phyloP scores from a whole-genome alignment of 30 jellyfish, hydroid and myxozoan species.

The Catostylus mosaicus region DNA sequence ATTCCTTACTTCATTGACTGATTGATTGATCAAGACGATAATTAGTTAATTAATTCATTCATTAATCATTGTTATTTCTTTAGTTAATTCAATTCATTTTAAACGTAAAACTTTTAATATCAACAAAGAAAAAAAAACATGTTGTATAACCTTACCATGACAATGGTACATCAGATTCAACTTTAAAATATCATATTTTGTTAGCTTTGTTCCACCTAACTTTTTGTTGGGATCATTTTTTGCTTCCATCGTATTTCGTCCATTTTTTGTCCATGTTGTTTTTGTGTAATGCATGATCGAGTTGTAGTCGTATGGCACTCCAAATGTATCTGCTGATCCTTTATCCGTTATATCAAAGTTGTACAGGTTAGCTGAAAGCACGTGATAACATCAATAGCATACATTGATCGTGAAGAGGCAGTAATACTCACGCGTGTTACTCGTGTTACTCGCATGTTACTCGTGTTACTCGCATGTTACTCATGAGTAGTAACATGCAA shows the following conservation, averaged over 20 bases:
- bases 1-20: too few species aligned
- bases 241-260: slow-evolving; percentile 54
- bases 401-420: too few species aligned
- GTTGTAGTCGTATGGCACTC: slow-evolving; percentile 55
- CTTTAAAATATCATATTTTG: slow-evolving; percentile 48
- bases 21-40: too few species aligned
- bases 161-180: slow-evolving; percentile 63
- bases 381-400: too few species aligned
- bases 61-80: too few species aligned
- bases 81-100: too few species aligned
- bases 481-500: too few species aligned
- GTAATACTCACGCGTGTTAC: too few species aligned
- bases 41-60: too few species aligned
- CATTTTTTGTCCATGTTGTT: slow-evolving; percentile 52
- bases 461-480: too few species aligned
- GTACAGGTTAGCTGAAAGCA: slow-evolving; percentile 17
- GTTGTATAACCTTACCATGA: slow-evolving; percentile 38
- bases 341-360: slow-evolving; percentile 16
- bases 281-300: slow-evolving; percentile 67
- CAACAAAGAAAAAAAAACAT: background rate
- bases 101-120: background rate
- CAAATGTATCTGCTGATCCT: slow-evolving; percentile 35
- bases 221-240: slow-evolving; percentile 45
- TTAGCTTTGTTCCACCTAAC: slow-evolving; percentile 42
- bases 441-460: too few species aligned